Percentiles rank a stretch among this genome's conserved stretches.
Conservation (phyloP, 2,888 invertebrate species). For the Pycnomerus fuliginosus region DNA sequence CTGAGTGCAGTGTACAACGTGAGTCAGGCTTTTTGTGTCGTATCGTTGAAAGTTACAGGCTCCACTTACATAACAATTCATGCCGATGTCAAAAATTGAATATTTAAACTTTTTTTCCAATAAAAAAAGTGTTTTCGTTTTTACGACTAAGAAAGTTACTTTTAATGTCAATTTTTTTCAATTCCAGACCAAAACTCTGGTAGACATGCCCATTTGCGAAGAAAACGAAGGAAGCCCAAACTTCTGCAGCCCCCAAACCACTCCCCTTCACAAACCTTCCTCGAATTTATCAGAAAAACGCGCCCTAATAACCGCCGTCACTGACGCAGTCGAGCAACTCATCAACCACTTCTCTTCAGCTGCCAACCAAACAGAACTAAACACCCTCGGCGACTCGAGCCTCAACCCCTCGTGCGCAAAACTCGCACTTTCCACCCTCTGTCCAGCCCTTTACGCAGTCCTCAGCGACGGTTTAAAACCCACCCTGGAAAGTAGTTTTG, state of each 20-base stretch:
- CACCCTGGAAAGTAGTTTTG: constrained; percentile 79
- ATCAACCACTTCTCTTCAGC: constrained; percentile 70
- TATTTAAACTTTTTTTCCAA: no score
- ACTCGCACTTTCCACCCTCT: constrained; percentile 72
- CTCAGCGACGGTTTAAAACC: constrained; percentile 83
- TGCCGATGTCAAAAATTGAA: no score
- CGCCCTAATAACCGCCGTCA: constrained; percentile 71
- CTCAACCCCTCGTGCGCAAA: constrained; percentile 68
- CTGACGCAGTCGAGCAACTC: constrained; percentile 73
- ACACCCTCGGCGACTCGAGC: constrained; percentile 60
- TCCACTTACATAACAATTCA: no score
- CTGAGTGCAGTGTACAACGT: no score
- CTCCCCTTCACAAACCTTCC: constrained; percentile 38
- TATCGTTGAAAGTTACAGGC: no score
- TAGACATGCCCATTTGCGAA: constrained; percentile 66
- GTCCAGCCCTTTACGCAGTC: constrained; percentile 81
- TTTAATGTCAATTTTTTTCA: no score
- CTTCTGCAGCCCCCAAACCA: constrained; percentile 57
- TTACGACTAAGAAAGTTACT: no score
- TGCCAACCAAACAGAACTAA: constrained; percentile 63
- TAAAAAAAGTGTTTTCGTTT: no score
- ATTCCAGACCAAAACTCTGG: constrained; percentile 58
- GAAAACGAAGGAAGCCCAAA: constrained; percentile 64
- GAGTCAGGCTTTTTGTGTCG: no score
- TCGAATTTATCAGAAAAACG: constrained; percentile 62